A percentile compares a stretch with the other conserved stretches of the same genome.
Evolutionary conservation across 2,888 invertebrate genomes (phyloP).

Genomic region (Sarcophaga caerulescens): DNA sequence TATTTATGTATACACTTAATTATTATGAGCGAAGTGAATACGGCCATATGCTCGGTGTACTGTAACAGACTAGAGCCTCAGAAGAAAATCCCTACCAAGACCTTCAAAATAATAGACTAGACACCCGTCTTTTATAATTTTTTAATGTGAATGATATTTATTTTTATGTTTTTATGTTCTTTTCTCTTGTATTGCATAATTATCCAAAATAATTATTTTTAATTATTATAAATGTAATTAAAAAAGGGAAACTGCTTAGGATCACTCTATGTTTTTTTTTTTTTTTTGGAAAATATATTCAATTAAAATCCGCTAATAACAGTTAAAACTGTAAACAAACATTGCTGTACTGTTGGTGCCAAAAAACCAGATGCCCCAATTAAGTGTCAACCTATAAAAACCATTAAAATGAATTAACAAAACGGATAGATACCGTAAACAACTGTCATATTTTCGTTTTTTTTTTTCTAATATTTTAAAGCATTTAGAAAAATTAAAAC

Average conservation of each 20-base stretch:
- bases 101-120: no score
- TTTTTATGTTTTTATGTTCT: no score
- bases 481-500: conserved; percentile 42
- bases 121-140: no score
- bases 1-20: no score
- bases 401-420: conserved; percentile 26
- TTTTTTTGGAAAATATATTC: conserved; percentile 34
- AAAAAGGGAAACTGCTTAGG: conserved; percentile 16
- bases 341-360: no score
- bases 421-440: not conserved
- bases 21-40: no score
- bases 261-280: not conserved
- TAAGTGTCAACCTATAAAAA: conserved; percentile 20
- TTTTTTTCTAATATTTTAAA: not conserved
- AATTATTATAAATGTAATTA: not conserved
- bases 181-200: not conserved
- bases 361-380: conserved; percentile 49
- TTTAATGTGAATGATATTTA: no score
- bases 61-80: no score
- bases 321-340: not conserved
- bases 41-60: no score
- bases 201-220: not conserved
- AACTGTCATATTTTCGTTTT: no score
- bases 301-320: conserved; percentile 36
- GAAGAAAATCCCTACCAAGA: no score